These are phyloP conservation scores for Alaudala cheleensis DNA, from an alignment of 2,113 vertebrate genomes.

Conservation along the genomic window DNA sequence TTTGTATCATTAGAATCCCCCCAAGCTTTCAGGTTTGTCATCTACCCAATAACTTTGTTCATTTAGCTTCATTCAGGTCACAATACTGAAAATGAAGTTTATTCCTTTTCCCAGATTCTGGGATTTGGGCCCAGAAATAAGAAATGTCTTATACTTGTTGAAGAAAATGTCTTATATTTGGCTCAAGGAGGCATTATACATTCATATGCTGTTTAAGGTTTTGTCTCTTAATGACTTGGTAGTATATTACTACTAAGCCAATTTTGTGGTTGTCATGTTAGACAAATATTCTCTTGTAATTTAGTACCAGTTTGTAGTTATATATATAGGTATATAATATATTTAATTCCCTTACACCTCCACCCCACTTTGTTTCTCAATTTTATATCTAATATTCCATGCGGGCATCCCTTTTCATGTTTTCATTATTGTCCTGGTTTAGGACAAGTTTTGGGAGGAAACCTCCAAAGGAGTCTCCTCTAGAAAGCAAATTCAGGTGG, in stretches of 20 bases:
- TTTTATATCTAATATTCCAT: background rate
- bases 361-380: background rate
- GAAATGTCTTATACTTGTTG: background rate
- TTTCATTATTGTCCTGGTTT: background rate
- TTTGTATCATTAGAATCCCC: background rate
- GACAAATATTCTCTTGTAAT: background rate
- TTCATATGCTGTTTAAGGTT: background rate
- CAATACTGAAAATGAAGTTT: background rate
- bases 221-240: background rate
- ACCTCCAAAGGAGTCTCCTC: background rate
- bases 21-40: background rate
- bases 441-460: background rate
- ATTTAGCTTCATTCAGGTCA: background rate
- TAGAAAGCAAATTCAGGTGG: background rate
- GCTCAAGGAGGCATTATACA: background rate
- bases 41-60: background rate
- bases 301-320: background rate
- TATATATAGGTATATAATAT: background rate
- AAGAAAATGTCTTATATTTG: background rate
- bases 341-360: background rate
- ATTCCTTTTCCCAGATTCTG: background rate
- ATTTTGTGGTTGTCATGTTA: background rate
- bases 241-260: background rate
- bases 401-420: background rate
- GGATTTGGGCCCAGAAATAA: background rate